These are phyloP conservation scores for Blastobasis lacticolella DNA, from an alignment of 2,888 invertebrate species.

Conservation along the genomic window DNA sequence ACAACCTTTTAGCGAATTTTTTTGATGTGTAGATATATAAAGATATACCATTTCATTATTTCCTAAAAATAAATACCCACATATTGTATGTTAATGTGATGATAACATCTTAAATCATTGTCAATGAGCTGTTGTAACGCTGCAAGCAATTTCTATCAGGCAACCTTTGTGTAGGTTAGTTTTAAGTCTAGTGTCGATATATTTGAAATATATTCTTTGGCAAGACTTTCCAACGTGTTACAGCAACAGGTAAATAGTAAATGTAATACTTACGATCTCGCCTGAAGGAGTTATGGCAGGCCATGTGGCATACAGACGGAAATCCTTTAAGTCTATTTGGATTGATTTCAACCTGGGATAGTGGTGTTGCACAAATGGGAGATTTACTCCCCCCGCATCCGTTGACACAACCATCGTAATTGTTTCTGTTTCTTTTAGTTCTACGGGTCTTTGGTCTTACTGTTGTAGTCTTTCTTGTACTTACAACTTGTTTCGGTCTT, in stretches of 20 bases:
- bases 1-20: no score
- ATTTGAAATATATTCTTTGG: not conserved
- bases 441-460: constrained; percentile 27
- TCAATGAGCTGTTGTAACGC: no score
- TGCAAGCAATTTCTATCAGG: no score
- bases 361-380: constrained; percentile 52
- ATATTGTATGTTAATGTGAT: no score
- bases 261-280: constrained; percentile 43
- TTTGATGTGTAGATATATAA: no score
- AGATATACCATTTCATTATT: no score
- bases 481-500: no score
- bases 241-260: no score
- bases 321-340: constrained; percentile 56
- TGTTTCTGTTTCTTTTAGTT: constrained; percentile 41
- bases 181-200: not conserved
- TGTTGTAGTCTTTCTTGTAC: constrained; percentile 21
- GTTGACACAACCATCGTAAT: constrained; percentile 46
- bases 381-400: constrained; percentile 46
- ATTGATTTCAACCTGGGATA: constrained; percentile 38
- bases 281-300: constrained; percentile 61
- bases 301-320: constrained; percentile 62
- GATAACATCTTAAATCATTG: no score
- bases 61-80: no score
- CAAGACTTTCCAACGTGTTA: no score
- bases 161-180: no score